A percentile compares a stretch with the other conserved stretches of the same genome.
phyloP scores from a whole-genome alignment of 2,113 vertebrate species.

The Opisthocomus hoazin region DNA sequence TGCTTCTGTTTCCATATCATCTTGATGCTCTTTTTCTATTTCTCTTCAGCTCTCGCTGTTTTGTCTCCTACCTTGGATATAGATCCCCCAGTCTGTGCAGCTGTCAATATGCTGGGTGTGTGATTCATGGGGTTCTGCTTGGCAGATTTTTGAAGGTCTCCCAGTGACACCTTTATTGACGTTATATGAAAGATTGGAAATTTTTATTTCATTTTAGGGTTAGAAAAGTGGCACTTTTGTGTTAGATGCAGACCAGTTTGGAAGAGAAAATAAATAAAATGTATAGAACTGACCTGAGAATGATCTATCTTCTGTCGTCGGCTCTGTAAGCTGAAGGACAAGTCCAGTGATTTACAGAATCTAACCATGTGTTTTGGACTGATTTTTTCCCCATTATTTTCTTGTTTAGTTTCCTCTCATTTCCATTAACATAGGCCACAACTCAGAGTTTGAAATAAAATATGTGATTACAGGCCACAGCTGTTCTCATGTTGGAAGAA shows the following conservation, averaged over 20 bases:
- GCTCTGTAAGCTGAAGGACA: background rate
- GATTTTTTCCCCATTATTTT: background rate
- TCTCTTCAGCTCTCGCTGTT: background rate
- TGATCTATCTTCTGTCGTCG: background rate
- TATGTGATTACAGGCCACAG: conserved; percentile 45
- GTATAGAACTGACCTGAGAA: background rate
- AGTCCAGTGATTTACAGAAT: background rate
- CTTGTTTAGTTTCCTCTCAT: conserved; percentile 1
- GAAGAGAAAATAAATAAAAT: background rate
- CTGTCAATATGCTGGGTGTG: background rate
- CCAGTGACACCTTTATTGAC: background rate
- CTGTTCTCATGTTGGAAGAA: conserved; percentile 22
- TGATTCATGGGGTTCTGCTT: background rate
- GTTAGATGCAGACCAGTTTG: background rate
- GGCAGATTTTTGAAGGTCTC: background rate
- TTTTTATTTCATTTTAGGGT: background rate
- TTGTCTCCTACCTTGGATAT: background rate
- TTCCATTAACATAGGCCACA: background rate
- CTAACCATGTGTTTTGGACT: background rate
- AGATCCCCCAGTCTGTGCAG: background rate
- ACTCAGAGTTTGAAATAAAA: conserved; percentile 1
- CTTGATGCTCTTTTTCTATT: background rate
- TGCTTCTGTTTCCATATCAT: background rate
- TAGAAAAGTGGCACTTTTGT: background rate
- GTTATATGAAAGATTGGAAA: background rate